These are phyloP conservation scores for Leucania comma DNA, from an alignment of 2,888 invertebrate species.

Conservation along the genomic window DNA sequence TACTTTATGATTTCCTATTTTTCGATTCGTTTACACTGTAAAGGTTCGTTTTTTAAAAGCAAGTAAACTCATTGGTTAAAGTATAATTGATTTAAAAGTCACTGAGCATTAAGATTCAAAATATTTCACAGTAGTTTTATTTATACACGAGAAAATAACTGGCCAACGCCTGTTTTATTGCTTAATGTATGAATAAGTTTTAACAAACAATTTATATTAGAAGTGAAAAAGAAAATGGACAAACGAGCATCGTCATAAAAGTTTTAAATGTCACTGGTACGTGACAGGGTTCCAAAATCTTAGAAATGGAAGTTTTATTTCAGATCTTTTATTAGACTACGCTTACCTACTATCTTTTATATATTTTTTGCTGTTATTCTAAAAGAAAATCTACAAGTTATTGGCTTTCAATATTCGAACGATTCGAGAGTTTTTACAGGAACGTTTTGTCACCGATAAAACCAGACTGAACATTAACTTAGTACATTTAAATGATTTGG, in stretches of 20 bases:
- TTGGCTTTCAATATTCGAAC: conserved; percentile 6
- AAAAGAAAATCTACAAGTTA: background rate
- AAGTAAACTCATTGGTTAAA: too few species aligned
- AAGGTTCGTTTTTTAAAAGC: background rate
- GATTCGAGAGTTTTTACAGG: too few species aligned
- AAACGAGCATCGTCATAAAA: conserved; percentile 36
- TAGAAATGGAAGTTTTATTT: conserved; percentile 6
- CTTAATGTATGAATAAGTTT: conserved; percentile 51
- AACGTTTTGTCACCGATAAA: background rate
- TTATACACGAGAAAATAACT: conserved; percentile 7
- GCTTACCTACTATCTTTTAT: background rate
- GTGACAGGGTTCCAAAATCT: conserved; percentile 25
- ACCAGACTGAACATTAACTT: too few species aligned
- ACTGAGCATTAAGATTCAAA: background rate
- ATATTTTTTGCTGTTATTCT: background rate
- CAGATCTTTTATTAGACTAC: background rate
- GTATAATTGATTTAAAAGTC: conserved; percentile 9
- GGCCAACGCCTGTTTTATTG: conserved; percentile 15
- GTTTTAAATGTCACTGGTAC: conserved; percentile 35
- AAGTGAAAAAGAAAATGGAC: conserved; percentile 27
- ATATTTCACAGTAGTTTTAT: background rate
- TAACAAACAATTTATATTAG: conserved; percentile 50
- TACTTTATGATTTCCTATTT: background rate
- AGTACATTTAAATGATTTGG: too few species aligned
- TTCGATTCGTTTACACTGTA: background rate